Evolutionary conservation across 2,113 vertebrate species (phyloP), one percentile per base, ranked within the genome.

Genomic region (Ciconia maguari): DNA sequence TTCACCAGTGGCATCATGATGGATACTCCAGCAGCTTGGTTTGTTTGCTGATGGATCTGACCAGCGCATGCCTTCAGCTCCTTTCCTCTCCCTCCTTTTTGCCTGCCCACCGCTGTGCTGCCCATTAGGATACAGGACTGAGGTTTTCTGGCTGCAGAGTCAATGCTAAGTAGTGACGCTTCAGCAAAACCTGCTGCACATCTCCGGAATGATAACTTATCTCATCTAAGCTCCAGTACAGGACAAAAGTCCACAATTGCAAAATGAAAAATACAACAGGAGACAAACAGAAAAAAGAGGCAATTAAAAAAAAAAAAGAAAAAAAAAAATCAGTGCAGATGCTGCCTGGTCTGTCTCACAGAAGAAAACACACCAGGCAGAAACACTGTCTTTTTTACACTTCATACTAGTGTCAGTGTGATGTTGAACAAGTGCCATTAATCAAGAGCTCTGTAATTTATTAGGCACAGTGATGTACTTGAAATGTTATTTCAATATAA

Each of bases 401-500:
- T 70, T 96, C 60, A 72, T 92, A 78, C 60, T 94, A 68, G 69
- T 96, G 84, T 93, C 97, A 96, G 66, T 92, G 52, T 92, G 94
- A 94, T 91, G 76, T 83, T 93, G 95, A 98, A 96, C 86, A 96
- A 97, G 92, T 95, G 71, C 71, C 72, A 79, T 97, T 98, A 97
- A 97, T 97, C 92, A 97, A 95, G 92, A 87, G 34, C 64, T 81
- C 74, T 96, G 85, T 86, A 97, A 97, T 96, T 98, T 95, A 96
- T 97, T 97, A 97, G 84, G 76, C 80, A 92, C 80, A 83, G 79
- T 46, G 76, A 94, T 89, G 77, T 83, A 95, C 95, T 97, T 97
- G 90, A 98, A 96, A 90, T 95, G 72, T 98, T 98, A 93, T 97
- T 97, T 88, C 58, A 85, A 69, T 83, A 88, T 89, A 90, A 75